Evolutionary conservation across 2,797 vertebrate species (phyloP).

Genomic region (Sebastes oblongus): DNA sequence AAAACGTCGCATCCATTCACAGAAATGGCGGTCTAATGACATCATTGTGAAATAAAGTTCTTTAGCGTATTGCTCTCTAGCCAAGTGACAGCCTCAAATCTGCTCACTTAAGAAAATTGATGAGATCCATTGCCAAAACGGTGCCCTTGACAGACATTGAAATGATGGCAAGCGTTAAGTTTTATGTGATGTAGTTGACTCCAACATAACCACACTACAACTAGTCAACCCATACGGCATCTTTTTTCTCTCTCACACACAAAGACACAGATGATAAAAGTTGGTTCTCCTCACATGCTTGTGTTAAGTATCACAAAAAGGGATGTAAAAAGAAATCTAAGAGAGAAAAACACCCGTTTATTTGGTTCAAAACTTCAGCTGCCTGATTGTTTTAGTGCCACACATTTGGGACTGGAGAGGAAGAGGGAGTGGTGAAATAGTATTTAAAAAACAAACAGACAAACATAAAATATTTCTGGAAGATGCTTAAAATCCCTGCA

Average conservation of each 20-base stretch:
- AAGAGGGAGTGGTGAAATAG: slow-evolving; percentile 48
- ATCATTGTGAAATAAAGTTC: slow-evolving; percentile 52
- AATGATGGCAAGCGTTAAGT: slow-evolving; percentile 77
- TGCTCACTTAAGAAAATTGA: slow-evolving; percentile 73
- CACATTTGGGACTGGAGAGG: slow-evolving; percentile 56
- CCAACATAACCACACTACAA: slow-evolving; percentile 64
- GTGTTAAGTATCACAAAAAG: slow-evolving; percentile 41
- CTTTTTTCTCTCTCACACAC: slow-evolving; percentile 1
- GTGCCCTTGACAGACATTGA: slow-evolving; percentile 78
- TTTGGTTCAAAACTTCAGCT: slow-evolving; percentile 54
- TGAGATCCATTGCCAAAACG: slow-evolving; percentile 72
- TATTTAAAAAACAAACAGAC: slow-evolving; percentile 71
- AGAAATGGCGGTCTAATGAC: slow-evolving; percentile 38
- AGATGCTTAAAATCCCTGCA: slow-evolving; percentile 81
- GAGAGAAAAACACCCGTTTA: slow-evolving; percentile 45
- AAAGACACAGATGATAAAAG: slow-evolving; percentile 33
- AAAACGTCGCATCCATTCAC: slow-evolving; percentile 15
- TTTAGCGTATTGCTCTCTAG: slow-evolving; percentile 49
- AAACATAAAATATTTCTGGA: slow-evolving; percentile 77
- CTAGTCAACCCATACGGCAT: slow-evolving; percentile 59
- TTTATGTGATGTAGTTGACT: slow-evolving; percentile 79
- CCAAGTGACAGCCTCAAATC: slow-evolving; percentile 71
- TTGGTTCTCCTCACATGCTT: slow-evolving; percentile 35
- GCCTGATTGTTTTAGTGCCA: slow-evolving; percentile 50
- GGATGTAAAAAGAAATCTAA: slow-evolving; percentile 24